A percentile compares a stretch with the other conserved stretches of the same genome.
Conservation (phyloP, 2,888 invertebrate genomes). For the Trimorus sp. region DNA sequence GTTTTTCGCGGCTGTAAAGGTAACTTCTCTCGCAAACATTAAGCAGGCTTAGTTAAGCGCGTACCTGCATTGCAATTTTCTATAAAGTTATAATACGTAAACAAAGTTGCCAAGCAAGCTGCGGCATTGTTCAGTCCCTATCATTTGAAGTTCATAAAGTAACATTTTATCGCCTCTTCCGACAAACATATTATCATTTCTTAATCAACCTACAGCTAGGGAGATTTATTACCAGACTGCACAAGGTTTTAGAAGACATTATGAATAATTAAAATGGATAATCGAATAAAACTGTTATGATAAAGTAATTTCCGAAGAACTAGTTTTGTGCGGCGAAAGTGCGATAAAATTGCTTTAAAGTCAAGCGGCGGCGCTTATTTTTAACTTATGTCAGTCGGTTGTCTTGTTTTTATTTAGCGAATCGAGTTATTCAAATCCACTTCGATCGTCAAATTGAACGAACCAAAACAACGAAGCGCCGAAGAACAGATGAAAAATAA, state of each 20-base stretch:
- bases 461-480: conserved; percentile 31
- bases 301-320: too few species aligned
- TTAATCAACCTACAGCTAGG: too few species aligned
- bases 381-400: neutral
- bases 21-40: conserved; percentile 16
- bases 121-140: conserved; percentile 12
- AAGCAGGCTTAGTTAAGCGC: conserved; percentile 13
- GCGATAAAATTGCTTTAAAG: too few species aligned
- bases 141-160: conserved; percentile 3
- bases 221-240: too few species aligned
- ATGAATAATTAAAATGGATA: too few species aligned
- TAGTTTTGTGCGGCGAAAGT: too few species aligned
- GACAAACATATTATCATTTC: too few species aligned
- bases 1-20: conserved; percentile 13
- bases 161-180: conserved; percentile 10
- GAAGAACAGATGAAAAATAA: conserved; percentile 8
- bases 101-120: conserved; percentile 13
- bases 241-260: too few species aligned
- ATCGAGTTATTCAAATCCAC: conserved; percentile 7
- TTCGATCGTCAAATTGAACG: conserved; percentile 37
- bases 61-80: conserved; percentile 5
- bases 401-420: neutral
- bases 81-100: conserved; percentile 19
- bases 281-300: too few species aligned
- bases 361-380: neutral